Conservation (phyloP, 1,140 invertebrate species). For the Sminthurides bifidus region DNA sequence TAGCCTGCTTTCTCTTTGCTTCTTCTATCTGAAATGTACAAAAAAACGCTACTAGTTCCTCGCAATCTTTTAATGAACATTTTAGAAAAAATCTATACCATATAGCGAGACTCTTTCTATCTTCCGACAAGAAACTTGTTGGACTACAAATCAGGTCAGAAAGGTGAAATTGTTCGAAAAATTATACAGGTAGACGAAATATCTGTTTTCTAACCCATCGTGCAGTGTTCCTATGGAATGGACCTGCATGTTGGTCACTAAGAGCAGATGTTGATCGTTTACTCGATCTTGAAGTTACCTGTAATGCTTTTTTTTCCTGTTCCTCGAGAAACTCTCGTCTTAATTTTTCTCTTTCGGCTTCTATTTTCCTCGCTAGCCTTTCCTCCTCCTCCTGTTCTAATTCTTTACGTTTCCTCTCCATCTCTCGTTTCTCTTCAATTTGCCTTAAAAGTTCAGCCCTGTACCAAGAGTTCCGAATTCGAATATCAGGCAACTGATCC, state of each 20-base stretch:
- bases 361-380: slow-evolving; percentile 21
- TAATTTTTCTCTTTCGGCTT: slow-evolving; percentile 24
- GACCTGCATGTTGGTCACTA: too few species aligned
- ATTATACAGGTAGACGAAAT: too few species aligned
- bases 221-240: too few species aligned
- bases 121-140: too few species aligned
- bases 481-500: slow-evolving; percentile 22
- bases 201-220: too few species aligned
- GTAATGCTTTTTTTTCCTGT: slow-evolving; percentile 10
- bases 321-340: slow-evolving; percentile 23
- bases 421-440: slow-evolving; percentile 21
- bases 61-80: background rate
- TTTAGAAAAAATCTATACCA: background rate
- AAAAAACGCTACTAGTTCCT: background rate
- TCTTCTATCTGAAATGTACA: slow-evolving; percentile 18
- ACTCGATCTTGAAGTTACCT: slow-evolving; percentile 11
- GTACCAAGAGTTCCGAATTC: slow-evolving; percentile 14
- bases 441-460: slow-evolving; percentile 25
- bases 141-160: too few species aligned
- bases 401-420: slow-evolving; percentile 20
- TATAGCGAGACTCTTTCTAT: too few species aligned
- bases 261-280: too few species aligned
- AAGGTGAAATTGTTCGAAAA: too few species aligned
- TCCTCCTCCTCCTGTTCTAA: slow-evolving; percentile 20
- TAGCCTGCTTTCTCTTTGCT: slow-evolving; percentile 11